These are phyloP conservation scores for Muscicapa adusta DNA, from an alignment of 2,113 vertebrate genomes.

Conservation along the genomic window DNA sequence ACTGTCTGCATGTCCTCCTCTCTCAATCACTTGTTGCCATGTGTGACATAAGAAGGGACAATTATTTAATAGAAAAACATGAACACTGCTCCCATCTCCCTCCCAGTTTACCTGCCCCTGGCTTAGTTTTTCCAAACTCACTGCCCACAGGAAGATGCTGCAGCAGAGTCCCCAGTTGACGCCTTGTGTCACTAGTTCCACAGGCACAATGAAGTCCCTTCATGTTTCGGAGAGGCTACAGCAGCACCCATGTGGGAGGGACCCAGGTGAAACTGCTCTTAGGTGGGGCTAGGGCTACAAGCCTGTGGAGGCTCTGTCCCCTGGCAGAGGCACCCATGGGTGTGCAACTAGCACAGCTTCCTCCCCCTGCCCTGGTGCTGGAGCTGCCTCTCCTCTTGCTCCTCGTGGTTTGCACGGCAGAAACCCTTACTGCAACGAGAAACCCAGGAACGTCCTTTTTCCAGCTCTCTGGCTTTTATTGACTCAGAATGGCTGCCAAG, in stretches of 20 bases:
- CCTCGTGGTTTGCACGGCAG: background rate
- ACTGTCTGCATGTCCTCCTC: background rate
- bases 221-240: background rate
- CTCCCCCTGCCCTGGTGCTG: background rate
- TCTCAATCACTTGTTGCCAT: background rate
- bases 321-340: background rate
- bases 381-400: background rate
- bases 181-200: rapidly evolving
- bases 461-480: slow-evolving; percentile 62
- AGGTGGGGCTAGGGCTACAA: background rate
- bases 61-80: background rate
- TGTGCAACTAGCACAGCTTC: background rate
- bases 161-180: rapidly evolving
- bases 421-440: slow-evolving; percentile 21
- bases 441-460: slow-evolving; percentile 59
- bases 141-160: background rate
- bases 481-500: slow-evolving; percentile 61
- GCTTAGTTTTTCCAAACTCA: background rate
- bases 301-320: background rate
- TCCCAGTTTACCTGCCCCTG: background rate
- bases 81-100: background rate
- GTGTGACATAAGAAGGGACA: background rate
- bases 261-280: background rate
- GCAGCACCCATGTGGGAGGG: rapidly evolving
- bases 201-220: background rate